Evolutionary conservation across 2,888 invertebrate species (phyloP).

Genomic region (Mythimna ferrago): DNA sequence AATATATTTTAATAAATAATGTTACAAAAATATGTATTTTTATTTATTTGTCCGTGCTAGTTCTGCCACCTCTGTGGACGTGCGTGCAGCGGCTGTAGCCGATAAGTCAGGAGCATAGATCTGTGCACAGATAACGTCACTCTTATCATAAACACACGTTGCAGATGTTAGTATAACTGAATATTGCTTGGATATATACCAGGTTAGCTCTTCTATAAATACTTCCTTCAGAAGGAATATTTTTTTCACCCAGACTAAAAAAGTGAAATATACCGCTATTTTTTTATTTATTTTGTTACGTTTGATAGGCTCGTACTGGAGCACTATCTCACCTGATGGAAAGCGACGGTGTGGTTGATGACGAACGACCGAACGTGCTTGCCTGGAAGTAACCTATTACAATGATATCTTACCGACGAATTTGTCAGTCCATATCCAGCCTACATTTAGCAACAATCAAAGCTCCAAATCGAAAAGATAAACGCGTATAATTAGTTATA

Average conservation of each 20-base stretch:
- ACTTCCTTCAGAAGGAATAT: background rate
- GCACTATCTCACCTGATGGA: too few species aligned
- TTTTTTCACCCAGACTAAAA: background rate
- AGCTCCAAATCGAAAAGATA: conserved; percentile 29
- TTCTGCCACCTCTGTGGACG: background rate
- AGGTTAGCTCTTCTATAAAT: background rate
- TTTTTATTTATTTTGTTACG: too few species aligned
- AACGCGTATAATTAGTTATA: conserved; percentile 54
- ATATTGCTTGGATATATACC: background rate
- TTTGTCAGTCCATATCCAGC: background rate
- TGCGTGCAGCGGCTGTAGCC: conserved; percentile 4
- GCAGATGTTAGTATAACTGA: background rate
- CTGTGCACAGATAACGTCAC: conserved; percentile 45
- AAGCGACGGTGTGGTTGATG: too few species aligned
- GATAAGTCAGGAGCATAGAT: conserved; percentile 24
- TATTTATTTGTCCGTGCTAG: conserved; percentile 42
- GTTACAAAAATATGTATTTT: conserved; percentile 77
- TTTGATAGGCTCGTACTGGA: too few species aligned
- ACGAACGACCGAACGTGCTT: too few species aligned
- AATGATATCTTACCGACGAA: background rate
- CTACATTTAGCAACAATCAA: conserved; percentile 30
- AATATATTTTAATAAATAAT: conserved; percentile 88
- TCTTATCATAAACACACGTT: conserved; percentile 21
- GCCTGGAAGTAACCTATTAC: background rate
- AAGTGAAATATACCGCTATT: background rate